Evolutionary conservation across 1,140 invertebrate species (phyloP).

Genomic region (Reticulitermes speratus): DNA sequence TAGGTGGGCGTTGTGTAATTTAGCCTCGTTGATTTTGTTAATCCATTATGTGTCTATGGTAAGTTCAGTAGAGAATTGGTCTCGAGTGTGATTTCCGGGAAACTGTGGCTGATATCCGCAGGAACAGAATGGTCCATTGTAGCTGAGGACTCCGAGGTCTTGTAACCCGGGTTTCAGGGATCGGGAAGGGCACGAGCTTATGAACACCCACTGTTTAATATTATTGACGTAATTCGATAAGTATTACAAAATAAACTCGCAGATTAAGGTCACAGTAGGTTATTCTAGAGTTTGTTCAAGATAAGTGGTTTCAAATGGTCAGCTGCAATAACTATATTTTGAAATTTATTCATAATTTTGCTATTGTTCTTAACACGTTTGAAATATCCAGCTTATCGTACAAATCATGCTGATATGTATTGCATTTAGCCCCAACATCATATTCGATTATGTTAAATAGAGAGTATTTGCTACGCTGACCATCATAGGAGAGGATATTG

Average conservation of each 20-base stretch:
- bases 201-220: background rate
- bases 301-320: background rate
- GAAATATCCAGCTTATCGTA: background rate
- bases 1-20: too few species aligned
- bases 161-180: constrained; percentile 1
- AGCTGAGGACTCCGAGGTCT: background rate
- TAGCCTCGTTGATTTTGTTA: too few species aligned
- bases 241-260: background rate
- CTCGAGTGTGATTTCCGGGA: background rate
- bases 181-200: background rate
- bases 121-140: background rate
- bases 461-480: background rate
- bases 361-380: background rate
- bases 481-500: background rate
- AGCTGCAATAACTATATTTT: background rate
- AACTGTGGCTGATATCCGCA: background rate
- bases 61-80: too few species aligned
- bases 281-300: background rate
- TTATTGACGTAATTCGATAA: background rate
- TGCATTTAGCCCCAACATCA: background rate
- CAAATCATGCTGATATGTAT: background rate
- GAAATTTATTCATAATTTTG: background rate
- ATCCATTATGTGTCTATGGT: too few species aligned
- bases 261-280: background rate
- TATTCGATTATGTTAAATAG: too few species aligned